Base-by-base conservation (phyloP, 2,888 invertebrate genomes). In the Lasioglossum zephyrum region DNA sequence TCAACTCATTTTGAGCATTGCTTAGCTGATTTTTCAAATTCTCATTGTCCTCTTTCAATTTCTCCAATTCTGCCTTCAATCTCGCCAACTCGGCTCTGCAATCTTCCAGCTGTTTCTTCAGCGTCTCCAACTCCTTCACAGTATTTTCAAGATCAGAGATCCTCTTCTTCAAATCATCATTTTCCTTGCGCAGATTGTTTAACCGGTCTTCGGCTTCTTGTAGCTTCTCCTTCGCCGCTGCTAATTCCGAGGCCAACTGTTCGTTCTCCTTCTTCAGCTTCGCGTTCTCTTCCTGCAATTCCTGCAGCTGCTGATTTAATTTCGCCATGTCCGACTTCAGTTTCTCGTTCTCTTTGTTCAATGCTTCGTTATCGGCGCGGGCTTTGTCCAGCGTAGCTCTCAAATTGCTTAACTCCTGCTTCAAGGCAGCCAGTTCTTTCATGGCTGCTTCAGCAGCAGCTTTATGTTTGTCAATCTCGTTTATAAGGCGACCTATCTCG, bases 381-480 rank as follows among this genome's bases (percentile, higher is more conserved):
- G 80, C 53, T 16, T 87, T 87, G 8, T 87, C 87, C 78, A 88
- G 70, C 75, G 83, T 82, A 1, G 77, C 87, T 69, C 78, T 91
- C 44, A 89, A 73, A 70, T 77, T 87, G 16, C 79, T 79, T 41
- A 92, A 84, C 63, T 91, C 89, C n/a, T 73, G 73, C 70, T 87
- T 90, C 16, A 88, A 70, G 18, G 72, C 84, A 49, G 73, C 78
- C 63, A 87, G 63, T 53, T 92, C 91, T 26, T 87, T 89, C 69
- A 39, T n/a, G 8, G 76, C 81, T 4, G 76, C 75, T 18, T 89
- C 91, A 47, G 73, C 88, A 18, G 83, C 84, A 8, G 81, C 44
- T 76, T 79, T 85, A 73, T 80, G 86, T 44, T 82, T 77, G 39
- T 85, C 88, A 72, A 90, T 22, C 63, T 92, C 90, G 72, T 90